Conservation (phyloP, 2,888 invertebrate species). For the Sialis fuliginosa region DNA sequence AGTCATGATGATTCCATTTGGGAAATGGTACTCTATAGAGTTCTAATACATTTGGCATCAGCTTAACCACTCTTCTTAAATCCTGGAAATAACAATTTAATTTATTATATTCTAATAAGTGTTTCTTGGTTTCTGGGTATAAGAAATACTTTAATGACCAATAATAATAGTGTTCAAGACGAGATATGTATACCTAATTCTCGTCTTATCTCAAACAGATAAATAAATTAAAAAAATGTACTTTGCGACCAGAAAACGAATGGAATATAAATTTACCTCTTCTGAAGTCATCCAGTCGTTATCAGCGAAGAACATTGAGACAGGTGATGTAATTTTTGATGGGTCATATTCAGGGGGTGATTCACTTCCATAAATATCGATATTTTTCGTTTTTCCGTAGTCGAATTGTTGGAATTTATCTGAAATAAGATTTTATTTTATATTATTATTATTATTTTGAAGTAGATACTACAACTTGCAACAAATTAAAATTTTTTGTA, state of each 20-base stretch:
- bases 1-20: constrained; percentile 31
- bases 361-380: constrained; percentile 16
- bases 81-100: not conserved
- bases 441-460: not conserved
- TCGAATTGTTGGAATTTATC: constrained; percentile 22
- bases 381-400: constrained; percentile 19
- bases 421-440: constrained; percentile 3
- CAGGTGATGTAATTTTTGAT: constrained; percentile 26
- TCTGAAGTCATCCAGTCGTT: constrained; percentile 34
- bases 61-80: not conserved
- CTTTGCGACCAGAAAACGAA: no score
- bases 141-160: no score
- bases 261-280: constrained; percentile 14
- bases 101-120: not conserved
- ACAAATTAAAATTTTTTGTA: no score
- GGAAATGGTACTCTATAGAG: not conserved
- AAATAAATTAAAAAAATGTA: no score
- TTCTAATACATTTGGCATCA: not conserved
- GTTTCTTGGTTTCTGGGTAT: no score
- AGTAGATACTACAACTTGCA: no score
- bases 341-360: constrained; percentile 28
- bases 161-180: no score
- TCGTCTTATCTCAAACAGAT: no score
- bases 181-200: no score
- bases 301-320: constrained; percentile 30